Percentiles rank a stretch among this genome's conserved stretches.
These are phyloP conservation scores for Nothobranchius furzeri DNA, from an alignment of 2,113 vertebrate species.

Conservation along the genomic window DNA sequence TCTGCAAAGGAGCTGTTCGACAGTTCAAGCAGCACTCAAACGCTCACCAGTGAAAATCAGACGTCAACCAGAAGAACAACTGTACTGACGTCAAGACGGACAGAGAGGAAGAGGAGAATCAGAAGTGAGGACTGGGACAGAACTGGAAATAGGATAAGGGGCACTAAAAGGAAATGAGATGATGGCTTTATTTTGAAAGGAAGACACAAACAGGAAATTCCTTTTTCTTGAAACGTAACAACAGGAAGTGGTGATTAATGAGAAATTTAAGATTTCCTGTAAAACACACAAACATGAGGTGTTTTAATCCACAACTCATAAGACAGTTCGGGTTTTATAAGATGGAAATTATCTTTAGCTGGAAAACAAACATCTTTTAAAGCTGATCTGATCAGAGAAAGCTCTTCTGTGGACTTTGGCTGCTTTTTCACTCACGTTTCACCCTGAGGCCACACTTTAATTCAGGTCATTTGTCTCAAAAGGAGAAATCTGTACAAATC, in stretches of 20 bases:
- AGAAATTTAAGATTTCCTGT: too few relatives aligned
- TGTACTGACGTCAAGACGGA: background rate
- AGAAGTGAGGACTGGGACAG: background rate
- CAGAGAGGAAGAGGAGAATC: background rate
- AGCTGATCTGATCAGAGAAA: too few relatives aligned
- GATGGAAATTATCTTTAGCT: too few relatives aligned
- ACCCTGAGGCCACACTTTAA: too few relatives aligned
- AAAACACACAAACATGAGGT: too few relatives aligned
- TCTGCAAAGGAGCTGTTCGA: slow-evolving; percentile 84
- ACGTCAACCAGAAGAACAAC: background rate
- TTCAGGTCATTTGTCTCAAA: too few relatives aligned
- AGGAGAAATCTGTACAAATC: too few relatives aligned
- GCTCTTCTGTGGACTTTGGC: background rate
- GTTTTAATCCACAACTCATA: too few relatives aligned
- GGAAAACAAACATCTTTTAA: too few relatives aligned
- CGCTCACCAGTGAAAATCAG: background rate
- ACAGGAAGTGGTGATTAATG: too few relatives aligned
- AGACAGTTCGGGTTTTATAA: too few relatives aligned
- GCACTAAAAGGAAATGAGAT: background rate
- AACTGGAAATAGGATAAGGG: background rate
- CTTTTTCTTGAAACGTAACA: too few relatives aligned
- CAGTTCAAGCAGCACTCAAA: slow-evolving; percentile 18
- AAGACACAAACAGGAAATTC: background rate
- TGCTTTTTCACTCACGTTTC: background rate
- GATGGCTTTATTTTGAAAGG: background rate